phyloP scores from a whole-genome alignment of 2,797 vertebrate genomes.

The Fundulus diaphanus region DNA sequence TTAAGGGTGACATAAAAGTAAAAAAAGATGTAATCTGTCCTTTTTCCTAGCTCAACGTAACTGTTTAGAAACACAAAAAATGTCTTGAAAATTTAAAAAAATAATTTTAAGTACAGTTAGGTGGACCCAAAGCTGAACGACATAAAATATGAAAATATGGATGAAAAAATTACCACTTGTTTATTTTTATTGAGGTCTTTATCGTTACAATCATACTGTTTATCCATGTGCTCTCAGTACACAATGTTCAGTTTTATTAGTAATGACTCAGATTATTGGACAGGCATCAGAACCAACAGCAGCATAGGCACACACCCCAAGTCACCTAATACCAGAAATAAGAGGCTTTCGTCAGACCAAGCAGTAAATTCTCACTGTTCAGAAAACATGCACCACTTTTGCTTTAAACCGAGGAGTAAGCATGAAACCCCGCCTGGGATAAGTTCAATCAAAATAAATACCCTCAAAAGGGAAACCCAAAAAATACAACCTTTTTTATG shows the following conservation, averaged over 20 bases:
- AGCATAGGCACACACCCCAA: conserved; percentile 59
- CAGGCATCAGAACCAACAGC: conserved; percentile 52
- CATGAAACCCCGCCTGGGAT: conserved; percentile 14
- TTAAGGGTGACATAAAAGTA: neutral
- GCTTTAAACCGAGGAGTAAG: conserved; percentile 3
- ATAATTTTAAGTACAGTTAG: neutral
- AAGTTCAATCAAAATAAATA: conserved; percentile 1
- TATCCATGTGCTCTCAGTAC: conserved; percentile 37
- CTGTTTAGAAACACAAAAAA: neutral
- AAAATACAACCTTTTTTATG: conserved; percentile 17
- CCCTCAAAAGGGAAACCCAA: neutral
- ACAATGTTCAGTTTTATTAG: conserved; percentile 38
- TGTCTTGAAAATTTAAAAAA: too few species aligned
- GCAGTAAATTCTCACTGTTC: conserved; percentile 11
- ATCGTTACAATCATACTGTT: conserved; percentile 45
- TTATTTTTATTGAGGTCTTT: conserved; percentile 53
- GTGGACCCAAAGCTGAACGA: neutral
- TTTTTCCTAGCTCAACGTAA: neutral
- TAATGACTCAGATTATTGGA: conserved; percentile 40
- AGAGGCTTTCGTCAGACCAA: conserved; percentile 28
- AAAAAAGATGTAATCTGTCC: neutral
- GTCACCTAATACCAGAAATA: conserved; percentile 11
- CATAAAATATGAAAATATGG: neutral
- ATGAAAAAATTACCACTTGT: neutral
- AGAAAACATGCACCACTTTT: conserved; percentile 14